Conservation (phyloP, 2,113 vertebrate species). For the Cyanistes caeruleus region DNA sequence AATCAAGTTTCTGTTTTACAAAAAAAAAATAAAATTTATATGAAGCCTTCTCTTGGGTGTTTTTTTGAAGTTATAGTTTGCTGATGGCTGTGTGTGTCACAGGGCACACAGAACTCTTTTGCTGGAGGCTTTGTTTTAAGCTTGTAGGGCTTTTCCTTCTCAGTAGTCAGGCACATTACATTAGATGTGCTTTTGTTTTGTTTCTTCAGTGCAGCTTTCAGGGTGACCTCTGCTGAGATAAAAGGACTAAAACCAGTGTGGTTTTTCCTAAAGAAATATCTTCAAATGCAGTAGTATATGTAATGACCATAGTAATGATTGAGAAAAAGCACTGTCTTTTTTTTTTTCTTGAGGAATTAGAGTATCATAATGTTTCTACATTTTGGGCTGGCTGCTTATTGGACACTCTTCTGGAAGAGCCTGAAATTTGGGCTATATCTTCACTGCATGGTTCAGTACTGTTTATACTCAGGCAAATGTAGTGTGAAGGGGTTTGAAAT, state of each 20-base stretch:
- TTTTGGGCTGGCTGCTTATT: not conserved
- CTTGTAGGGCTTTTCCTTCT: not conserved
- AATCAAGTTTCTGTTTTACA: not conserved
- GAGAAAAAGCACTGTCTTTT: not conserved
- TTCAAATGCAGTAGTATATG: not conserved
- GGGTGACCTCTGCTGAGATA: constrained; percentile 45
- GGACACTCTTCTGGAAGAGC: not conserved
- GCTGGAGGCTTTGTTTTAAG: constrained; percentile 21
- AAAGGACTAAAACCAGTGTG: constrained; percentile 11
- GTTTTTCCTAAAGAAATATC: not conserved
- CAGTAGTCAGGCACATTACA: not conserved
- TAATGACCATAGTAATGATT: not conserved
- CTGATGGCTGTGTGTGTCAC: not conserved
- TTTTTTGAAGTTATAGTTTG: not conserved
- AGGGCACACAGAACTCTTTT: not conserved
- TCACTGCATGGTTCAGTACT: not conserved
- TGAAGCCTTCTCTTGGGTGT: not conserved
- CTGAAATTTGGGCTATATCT: not conserved
- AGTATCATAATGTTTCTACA: not conserved
- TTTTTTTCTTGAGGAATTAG: not conserved
- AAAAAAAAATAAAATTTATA: not conserved
- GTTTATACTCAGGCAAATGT: not conserved
- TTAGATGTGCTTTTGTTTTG: constrained; percentile 12
- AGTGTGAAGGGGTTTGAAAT: not conserved
- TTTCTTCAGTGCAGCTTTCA: constrained; percentile 1